These are phyloP conservation scores for Spheniscus mendiculus DNA, from an alignment of 2,113 vertebrate species.

Conservation along the genomic window DNA sequence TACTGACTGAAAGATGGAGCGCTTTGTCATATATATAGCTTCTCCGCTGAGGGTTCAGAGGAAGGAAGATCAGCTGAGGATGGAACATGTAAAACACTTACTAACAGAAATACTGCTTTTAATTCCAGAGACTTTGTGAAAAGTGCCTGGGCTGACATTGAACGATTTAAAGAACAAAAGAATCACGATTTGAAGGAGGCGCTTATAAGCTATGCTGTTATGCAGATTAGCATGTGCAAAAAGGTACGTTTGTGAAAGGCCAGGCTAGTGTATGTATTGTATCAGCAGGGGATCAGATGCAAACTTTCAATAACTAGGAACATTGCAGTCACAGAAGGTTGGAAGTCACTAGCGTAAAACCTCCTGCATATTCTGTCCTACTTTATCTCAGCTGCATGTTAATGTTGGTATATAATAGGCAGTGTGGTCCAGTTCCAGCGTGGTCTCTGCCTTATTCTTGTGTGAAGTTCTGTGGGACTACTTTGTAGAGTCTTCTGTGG, in stretches of 20 bases:
- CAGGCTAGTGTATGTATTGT: neutral
- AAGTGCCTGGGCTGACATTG: conserved; percentile 92
- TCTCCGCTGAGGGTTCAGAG: neutral
- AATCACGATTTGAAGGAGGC: conserved; percentile 92
- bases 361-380: neutral
- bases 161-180: conserved; percentile 95
- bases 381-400: neutral
- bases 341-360: neutral
- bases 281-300: neutral
- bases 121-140: conserved; percentile 89
- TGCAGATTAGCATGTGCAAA: conserved; percentile 99
- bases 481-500: neutral
- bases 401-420: neutral
- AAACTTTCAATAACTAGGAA: neutral
- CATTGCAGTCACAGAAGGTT: neutral
- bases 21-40: neutral
- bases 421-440: neutral
- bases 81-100: neutral
- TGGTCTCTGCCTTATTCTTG: neutral
- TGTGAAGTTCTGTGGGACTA: neutral
- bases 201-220: conserved; percentile 93
- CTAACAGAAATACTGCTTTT: neutral
- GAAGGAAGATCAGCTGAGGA: neutral
- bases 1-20: neutral
- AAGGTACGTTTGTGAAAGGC: conserved; percentile 79